phyloP scores from a whole-genome alignment of 2,797 vertebrate genomes.

The Neostethus bicornis region DNA sequence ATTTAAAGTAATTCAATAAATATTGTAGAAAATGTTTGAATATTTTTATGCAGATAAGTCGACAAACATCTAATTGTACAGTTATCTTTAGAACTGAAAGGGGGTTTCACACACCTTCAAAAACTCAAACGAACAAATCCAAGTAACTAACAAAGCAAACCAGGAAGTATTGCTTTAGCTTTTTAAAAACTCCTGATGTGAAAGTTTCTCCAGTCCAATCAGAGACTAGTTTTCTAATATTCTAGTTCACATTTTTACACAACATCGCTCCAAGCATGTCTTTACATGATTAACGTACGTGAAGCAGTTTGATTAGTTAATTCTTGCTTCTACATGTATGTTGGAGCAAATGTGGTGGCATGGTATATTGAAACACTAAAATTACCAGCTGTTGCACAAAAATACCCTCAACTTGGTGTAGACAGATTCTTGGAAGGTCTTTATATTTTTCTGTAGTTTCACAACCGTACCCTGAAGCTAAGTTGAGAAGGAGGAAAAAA shows the following conservation, averaged over 20 bases:
- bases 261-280: background rate
- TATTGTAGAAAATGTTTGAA: too few species aligned
- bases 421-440: background rate
- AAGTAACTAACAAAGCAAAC: too few species aligned
- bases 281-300: slow-evolving; percentile 8
- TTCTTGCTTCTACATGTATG: slow-evolving; percentile 2
- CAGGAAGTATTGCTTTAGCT: background rate
- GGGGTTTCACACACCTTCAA: too few species aligned
- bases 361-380: background rate
- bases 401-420: background rate
- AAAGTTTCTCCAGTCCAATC: slow-evolving; percentile 2
- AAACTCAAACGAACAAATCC: too few species aligned
- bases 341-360: background rate
- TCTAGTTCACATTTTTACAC: background rate
- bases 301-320: slow-evolving; percentile 7
- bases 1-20: too few species aligned
- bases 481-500: slow-evolving; percentile 50
- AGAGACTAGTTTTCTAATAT: slow-evolving; percentile 1
- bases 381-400: background rate
- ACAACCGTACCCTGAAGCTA: slow-evolving; percentile 42
- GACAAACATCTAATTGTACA: too few species aligned
- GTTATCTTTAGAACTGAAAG: too few species aligned
- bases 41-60: too few species aligned
- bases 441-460: slow-evolving; percentile 31
- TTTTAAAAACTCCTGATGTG: background rate